A percentile compares a stretch with the other conserved stretches of the same genome.
Conservation (phyloP, 2,888 invertebrate genomes). For the Mesorhabditis spiculigera region DNA sequence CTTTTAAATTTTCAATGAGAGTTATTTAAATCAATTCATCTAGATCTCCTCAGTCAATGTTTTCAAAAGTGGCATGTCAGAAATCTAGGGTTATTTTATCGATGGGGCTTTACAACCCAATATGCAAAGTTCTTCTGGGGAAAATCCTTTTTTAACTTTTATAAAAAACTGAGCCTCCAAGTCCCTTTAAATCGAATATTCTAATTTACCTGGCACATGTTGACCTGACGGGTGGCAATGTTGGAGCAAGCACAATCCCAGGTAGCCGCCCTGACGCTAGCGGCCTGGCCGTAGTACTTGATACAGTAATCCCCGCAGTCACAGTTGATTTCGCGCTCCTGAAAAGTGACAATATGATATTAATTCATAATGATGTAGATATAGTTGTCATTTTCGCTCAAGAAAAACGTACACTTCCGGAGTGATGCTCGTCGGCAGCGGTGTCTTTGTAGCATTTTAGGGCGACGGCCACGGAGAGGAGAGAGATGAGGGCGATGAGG, state of each 20-base stretch:
- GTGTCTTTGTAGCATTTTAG: background rate
- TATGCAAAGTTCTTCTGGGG: too few species aligned
- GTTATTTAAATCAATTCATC: too few species aligned
- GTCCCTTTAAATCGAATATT: background rate
- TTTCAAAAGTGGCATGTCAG: too few species aligned
- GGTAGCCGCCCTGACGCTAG: background rate
- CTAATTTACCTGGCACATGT: background rate
- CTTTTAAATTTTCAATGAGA: too few species aligned
- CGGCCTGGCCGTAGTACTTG: slow-evolving; percentile 2
- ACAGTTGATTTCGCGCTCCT: background rate
- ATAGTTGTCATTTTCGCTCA: too few species aligned
- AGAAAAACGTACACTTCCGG: background rate
- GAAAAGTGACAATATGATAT: background rate
- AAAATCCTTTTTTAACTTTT: too few species aligned
- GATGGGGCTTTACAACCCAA: too few species aligned
- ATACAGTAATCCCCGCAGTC: slow-evolving; percentile 1
- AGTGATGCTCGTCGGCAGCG: background rate
- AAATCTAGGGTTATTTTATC: too few species aligned
- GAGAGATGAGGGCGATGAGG: background rate
- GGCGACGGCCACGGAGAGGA: background rate
- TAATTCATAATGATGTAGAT: too few species aligned
- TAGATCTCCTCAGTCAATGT: too few species aligned
- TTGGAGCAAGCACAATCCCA: background rate
- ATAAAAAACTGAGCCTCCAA: too few species aligned
- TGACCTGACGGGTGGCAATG: background rate